A percentile compares a stretch with the other conserved stretches of the same genome.
Evolutionary conservation across 2,797 vertebrate genomes (phyloP).

Genomic region (Thalassophryne amazonica): DNA sequence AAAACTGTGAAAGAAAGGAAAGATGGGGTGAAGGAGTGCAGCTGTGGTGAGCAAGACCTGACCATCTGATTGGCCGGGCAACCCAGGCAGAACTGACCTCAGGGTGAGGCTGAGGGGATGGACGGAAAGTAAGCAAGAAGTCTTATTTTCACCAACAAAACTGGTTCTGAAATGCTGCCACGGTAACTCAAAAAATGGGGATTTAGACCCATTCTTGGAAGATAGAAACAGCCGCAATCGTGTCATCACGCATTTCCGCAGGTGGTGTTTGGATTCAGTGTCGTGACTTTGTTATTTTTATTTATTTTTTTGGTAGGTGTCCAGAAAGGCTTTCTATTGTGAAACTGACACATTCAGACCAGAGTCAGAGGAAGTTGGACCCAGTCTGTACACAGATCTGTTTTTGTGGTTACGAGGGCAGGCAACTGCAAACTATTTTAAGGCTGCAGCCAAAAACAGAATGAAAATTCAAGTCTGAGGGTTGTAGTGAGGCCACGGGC

Average conservation of each 20-base stretch:
- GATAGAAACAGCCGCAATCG: neutral
- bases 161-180: slow-evolving; percentile 52
- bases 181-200: slow-evolving; percentile 45
- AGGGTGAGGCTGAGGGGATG: slow-evolving; percentile 45
- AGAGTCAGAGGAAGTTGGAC: slow-evolving; percentile 40
- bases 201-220: slow-evolving; percentile 31
- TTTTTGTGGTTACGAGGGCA: slow-evolving; percentile 31
- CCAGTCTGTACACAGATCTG: slow-evolving; percentile 17
- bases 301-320: neutral
- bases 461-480: neutral
- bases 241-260: slow-evolving; percentile 13
- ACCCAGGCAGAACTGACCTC: slow-evolving; percentile 54
- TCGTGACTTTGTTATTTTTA: neutral
- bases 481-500: neutral
- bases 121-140: slow-evolving; percentile 59
- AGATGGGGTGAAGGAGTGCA: slow-evolving; percentile 46
- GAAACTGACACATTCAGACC: slow-evolving; percentile 22
- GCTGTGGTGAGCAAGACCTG: slow-evolving; percentile 46
- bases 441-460: neutral
- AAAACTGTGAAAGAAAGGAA: slow-evolving; percentile 26
- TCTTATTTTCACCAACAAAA: slow-evolving; percentile 44
- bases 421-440: slow-evolving; percentile 27
- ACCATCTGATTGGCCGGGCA: slow-evolving; percentile 55
- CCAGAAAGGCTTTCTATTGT: slow-evolving; percentile 8
- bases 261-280: neutral